Conservation (phyloP, 1,140 invertebrate genomes). For the Zophobas atratus region DNA sequence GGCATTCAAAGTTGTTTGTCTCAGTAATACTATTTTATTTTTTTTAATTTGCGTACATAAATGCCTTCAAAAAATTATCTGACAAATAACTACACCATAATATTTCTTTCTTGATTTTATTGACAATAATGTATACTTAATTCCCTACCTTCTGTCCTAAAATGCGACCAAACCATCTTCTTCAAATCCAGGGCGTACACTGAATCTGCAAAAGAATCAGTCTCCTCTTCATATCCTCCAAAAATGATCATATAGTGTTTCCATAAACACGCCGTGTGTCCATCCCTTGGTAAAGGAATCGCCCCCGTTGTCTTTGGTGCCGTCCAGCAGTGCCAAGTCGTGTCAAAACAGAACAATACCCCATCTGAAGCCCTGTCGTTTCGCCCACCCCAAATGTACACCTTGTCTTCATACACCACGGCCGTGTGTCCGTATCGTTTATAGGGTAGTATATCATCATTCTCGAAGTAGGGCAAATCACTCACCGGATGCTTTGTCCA, state of each 20-base stretch:
- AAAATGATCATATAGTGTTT: slow-evolving; percentile 90
- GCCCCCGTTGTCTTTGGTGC: slow-evolving; percentile 76
- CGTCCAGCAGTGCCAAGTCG: slow-evolving; percentile 80
- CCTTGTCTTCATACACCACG: slow-evolving; percentile 81
- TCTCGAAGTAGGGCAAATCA: slow-evolving; percentile 66
- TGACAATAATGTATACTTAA: no score
- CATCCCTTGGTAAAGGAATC: slow-evolving; percentile 87
- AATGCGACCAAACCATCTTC: slow-evolving; percentile 80
- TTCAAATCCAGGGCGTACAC: slow-evolving; percentile 83
- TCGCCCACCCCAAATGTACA: slow-evolving; percentile 92
- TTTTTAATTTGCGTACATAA: no score
- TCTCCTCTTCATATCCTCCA: slow-evolving; percentile 88
- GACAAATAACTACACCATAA: no score
- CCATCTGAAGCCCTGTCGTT: slow-evolving; percentile 89
- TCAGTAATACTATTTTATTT: no score
- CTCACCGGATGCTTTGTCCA: slow-evolving; percentile 72
- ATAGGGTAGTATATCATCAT: slow-evolving; percentile 66
- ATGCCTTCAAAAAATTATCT: no score
- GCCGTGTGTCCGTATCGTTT: slow-evolving; percentile 89
- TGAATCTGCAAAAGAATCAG: slow-evolving; percentile 85
- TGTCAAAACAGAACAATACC: slow-evolving; percentile 85
- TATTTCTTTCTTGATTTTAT: no score
- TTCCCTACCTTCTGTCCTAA: slow-evolving; percentile 73
- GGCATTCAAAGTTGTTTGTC: no score
- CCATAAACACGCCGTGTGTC: slow-evolving; percentile 90